Base-by-base conservation (phyloP, 2,797 vertebrate species). In the Neosilurus mollespiculum region DNA sequence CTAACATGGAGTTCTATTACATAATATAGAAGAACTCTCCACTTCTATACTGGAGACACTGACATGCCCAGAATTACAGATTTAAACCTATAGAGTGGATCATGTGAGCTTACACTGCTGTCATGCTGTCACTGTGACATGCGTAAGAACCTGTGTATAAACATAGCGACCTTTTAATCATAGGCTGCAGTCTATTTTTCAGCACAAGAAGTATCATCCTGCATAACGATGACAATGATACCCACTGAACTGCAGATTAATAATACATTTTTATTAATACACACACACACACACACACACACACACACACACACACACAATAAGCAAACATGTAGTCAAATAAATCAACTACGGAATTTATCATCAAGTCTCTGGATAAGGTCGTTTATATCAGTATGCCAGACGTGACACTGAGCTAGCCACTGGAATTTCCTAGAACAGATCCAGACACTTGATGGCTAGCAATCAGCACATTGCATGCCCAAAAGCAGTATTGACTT, bases 141-240 rank as follows among this genome's bases (percentile, higher is more conserved):
- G 34, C 61, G 37, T 14, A 11, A 30, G 34, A 58, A 54, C 34
- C 70, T 72, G 12, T n/a, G 61, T n/a, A 72, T 15, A 75, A 64
- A 73, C 37, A 62, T 72, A 22, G 56, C 65, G 16, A 72, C 67
- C 70, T 49, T 81, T 81, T 51, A 81, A 62, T 9, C 9, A 1
- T 6, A 18, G 34, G 4, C 22, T 70, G 30, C 34, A 56, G 54
- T 26, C 54, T 43, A 24, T 81, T 51, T 10, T 58, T 49, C 22
- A 59, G 51, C 49, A 71, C 14, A 71, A 59, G 18, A 56, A 14
- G 26, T 7, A 34, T 22, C 43, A 43, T 43, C 43, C 43, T 43
- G 43, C 43, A 43, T 43, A 43, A 43, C 43, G 43, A 43, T 43
- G 43, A 43, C 43, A 8, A 43, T 30, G 43, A 43, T 8, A 43